These are phyloP conservation scores for Marronus borbonicus DNA, from an alignment of 2,888 invertebrate species.

Conservation along the genomic window DNA sequence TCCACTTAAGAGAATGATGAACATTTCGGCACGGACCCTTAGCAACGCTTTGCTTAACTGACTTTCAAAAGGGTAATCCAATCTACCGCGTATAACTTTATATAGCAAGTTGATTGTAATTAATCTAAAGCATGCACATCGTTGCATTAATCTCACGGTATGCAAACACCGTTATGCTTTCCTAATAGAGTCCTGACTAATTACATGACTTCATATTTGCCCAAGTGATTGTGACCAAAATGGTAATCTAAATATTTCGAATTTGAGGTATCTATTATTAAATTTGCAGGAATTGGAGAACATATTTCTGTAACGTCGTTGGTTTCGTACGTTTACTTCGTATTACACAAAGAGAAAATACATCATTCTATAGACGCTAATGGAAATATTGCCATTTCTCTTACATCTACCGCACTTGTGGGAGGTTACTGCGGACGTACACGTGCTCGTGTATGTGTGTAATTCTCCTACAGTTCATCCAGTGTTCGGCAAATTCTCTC, in stretches of 20 bases:
- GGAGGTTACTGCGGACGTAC: constrained; percentile 6
- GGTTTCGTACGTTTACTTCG: neutral
- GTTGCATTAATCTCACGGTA: too few species aligned
- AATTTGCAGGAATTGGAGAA: neutral
- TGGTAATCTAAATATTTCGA: neutral
- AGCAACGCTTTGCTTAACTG: too few species aligned
- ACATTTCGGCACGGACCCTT: too few species aligned
- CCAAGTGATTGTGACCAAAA: too few species aligned
- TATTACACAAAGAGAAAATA: neutral
- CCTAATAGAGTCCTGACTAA: too few species aligned
- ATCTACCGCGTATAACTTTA: too few species aligned
- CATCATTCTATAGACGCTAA: neutral
- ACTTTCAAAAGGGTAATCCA: too few species aligned
- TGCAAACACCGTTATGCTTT: too few species aligned
- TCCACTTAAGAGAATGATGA: too few species aligned
- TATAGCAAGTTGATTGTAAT: too few species aligned
- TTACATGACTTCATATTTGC: too few species aligned
- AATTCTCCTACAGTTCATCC: constrained; percentile 29
- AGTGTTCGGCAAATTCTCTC: constrained; percentile 37
- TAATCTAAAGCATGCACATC: too few species aligned
- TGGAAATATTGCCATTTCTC: constrained; percentile 7
- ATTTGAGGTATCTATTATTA: neutral
- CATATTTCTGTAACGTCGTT: neutral
- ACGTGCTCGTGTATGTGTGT: constrained; percentile 12
- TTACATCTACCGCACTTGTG: neutral